Base-by-base conservation (phyloP, 2,797 vertebrate genomes). In the Alfaro cultratus region DNA sequence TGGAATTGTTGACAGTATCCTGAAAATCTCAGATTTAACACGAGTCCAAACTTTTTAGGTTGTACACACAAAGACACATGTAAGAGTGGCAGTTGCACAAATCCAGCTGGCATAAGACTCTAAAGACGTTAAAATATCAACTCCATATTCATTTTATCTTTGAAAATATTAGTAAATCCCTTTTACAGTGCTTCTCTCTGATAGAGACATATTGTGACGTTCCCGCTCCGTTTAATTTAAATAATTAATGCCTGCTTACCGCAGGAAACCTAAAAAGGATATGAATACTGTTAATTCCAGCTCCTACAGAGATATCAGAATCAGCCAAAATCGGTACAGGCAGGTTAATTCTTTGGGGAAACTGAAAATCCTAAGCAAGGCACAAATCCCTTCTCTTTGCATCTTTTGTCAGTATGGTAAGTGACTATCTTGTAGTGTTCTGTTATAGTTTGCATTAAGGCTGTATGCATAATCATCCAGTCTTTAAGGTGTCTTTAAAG, bases 401-500 rank as follows among this genome's bases (percentile, higher is more conserved):
- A 23, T 68, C 36, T 41, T 43, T 70, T n/a, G 39, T 3, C 39
- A 70, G 26, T 13, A 70, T 43, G 23, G 67, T 71, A 46, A 71
- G 68, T 45, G 41, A 26, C 43, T 46, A 29, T 18, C 26, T 71
- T 46, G 26, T 71, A 46, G 68, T 46, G 26, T 71, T 45, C 21
- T 46, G 43, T 29, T 71, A n/a, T n/a, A 46, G 43, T 8, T 71
- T 71, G 26, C 26, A 45, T 46, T 46, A 46, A 16, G 41, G 41
- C n/a, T 71, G n/a, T 45, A 67, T 55, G 57, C 70, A 46, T 18
- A 53, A 85, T 81, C 76, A 75, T 73, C 55, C 29, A 31, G 23
- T 75, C 31, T 60, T 55, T 9, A 77, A 81, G 85, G 83, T 68
- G 64, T 23, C 64, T 41, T 86, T 41, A 26, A 49, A 64, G 46